These are phyloP conservation scores for Serranus cabrilla DNA, from an alignment of 2,797 vertebrate genomes.

Conservation along the genomic window DNA sequence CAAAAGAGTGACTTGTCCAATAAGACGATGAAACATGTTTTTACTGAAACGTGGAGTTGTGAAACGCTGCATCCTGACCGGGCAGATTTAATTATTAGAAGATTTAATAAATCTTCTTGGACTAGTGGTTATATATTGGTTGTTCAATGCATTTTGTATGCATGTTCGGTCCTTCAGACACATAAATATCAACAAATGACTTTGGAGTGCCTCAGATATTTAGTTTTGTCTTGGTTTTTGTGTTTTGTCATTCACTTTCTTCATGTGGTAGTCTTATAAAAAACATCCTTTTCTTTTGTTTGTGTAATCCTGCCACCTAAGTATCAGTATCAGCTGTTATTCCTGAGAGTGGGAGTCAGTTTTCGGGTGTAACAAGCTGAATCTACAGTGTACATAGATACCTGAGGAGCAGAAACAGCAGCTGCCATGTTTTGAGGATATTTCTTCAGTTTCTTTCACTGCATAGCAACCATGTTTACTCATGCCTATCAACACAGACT, in stretches of 20 bases:
- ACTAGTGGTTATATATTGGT: neutral
- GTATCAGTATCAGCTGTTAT: neutral
- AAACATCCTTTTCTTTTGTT: neutral
- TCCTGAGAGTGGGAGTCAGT: neutral
- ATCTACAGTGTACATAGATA: neutral
- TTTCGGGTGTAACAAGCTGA: neutral
- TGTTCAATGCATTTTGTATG: neutral
- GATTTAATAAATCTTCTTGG: neutral
- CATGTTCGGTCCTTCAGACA: neutral
- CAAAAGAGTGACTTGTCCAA: conserved; percentile 58
- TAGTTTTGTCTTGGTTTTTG: no score
- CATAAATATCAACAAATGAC: conserved; percentile 4
- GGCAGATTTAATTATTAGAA: conserved; percentile 17
- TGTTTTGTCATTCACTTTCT: neutral
- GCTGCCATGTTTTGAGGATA: conserved; percentile 20
- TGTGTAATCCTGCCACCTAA: neutral
- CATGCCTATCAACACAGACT: conserved; percentile 46
- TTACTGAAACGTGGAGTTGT: conserved; percentile 45
- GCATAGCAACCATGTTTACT: conserved; percentile 72
- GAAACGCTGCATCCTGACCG: conserved; percentile 41
- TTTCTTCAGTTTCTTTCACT: conserved; percentile 36
- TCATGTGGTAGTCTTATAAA: neutral
- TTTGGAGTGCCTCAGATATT: neutral
- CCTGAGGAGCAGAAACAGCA: conserved; percentile 17
- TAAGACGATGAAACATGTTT: conserved; percentile 59